Conservation (phyloP, 2,113 vertebrate species). For the Echinops telfairi region DNA sequence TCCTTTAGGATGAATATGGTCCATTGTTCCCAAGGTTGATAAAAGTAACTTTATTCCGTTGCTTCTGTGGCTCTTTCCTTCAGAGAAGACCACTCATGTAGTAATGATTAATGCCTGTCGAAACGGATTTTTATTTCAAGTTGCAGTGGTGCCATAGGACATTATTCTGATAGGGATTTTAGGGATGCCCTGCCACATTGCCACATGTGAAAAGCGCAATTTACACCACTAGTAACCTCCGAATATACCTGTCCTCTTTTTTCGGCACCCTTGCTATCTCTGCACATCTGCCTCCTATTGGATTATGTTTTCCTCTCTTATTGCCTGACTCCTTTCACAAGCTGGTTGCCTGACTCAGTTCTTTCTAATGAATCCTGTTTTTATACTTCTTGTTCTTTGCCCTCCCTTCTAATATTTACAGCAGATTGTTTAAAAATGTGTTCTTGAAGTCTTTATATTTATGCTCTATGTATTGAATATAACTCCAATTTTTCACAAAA, state of each 20-base stretch:
- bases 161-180: neutral
- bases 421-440: neutral
- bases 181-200: neutral
- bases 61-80: neutral
- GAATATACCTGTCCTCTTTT: neutral
- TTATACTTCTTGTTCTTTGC: neutral
- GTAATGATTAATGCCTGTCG: neutral
- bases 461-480: neutral
- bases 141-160: neutral
- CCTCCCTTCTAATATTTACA: neutral
- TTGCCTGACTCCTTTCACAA: neutral
- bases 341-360: neutral
- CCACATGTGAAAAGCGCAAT: neutral
- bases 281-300: neutral
- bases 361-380: neutral
- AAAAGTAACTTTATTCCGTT: neutral
- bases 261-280: rapidly evolving
- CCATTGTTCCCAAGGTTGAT: neutral
- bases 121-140: conserved; percentile 1
- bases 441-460: neutral
- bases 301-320: neutral
- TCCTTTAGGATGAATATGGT: neutral
- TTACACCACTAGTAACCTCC: neutral
- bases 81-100: neutral
- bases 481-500: conserved; percentile 4